These are phyloP conservation scores for Poecilia picta DNA, from an alignment of 2,797 vertebrate species.

Conservation along the genomic window DNA sequence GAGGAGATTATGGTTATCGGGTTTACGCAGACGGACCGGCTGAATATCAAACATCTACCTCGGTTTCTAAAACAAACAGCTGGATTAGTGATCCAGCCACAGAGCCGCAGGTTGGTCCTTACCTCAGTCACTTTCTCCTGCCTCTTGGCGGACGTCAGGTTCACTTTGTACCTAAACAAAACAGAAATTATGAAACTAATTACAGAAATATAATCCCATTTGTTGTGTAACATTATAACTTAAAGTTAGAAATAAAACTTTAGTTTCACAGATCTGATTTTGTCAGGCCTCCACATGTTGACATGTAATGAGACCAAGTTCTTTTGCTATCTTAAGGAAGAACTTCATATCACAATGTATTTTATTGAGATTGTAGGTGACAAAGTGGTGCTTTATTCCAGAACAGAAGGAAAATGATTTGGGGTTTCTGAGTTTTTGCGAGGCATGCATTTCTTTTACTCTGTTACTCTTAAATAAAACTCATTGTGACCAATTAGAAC, in stretches of 20 bases:
- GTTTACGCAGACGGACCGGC: slow-evolving; percentile 11
- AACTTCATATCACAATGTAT: not conserved
- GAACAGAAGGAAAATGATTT: not conserved
- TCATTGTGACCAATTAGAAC: not conserved
- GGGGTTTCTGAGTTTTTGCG: not conserved
- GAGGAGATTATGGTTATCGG: slow-evolving; percentile 34
- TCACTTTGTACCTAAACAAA: slow-evolving; percentile 86
- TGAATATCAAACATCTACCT: slow-evolving; percentile 12
- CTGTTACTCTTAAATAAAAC: not conserved
- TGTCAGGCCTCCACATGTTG: not conserved
- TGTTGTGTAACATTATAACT: slow-evolving; percentile 37
- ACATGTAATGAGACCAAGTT: not conserved
- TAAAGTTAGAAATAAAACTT: slow-evolving; percentile 33
- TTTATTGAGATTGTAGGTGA: not conserved
- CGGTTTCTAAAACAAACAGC: slow-evolving; percentile 1
- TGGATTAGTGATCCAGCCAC: slow-evolving; percentile 5
- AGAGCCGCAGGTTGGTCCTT: slow-evolving; percentile 39
- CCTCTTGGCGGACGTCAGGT: slow-evolving; percentile 88
- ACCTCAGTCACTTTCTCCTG: slow-evolving; percentile 85
- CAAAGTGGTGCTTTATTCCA: not conserved
- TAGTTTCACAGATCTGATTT: slow-evolving; percentile 13
- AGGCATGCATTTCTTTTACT: not conserved
- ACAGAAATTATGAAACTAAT: not conserved
- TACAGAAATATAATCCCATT: slow-evolving; percentile 23
- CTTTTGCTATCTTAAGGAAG: not conserved